These are phyloP conservation scores for Sinelater perroti DNA, from an alignment of 2,888 invertebrate genomes.

Conservation along the genomic window DNA sequence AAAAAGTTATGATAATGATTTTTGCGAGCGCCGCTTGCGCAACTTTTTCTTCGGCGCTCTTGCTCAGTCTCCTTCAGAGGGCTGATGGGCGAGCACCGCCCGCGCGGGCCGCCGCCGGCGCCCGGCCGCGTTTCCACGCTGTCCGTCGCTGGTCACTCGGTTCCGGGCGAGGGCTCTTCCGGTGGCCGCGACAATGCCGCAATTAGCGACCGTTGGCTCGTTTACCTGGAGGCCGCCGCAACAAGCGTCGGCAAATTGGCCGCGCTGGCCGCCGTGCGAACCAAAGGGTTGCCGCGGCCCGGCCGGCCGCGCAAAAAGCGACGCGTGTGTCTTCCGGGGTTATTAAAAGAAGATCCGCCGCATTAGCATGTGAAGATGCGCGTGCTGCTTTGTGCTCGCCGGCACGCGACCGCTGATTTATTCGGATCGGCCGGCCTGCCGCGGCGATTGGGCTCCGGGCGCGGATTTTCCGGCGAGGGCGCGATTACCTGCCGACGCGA, in stretches of 20 bases:
- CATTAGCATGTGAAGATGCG: conserved; percentile 42
- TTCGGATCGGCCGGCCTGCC: conserved; percentile 13
- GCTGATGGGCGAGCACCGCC: conserved; percentile 43
- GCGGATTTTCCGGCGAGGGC: too few relatives aligned
- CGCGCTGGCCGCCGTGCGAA: conserved; percentile 49
- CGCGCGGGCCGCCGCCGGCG: conserved; percentile 41
- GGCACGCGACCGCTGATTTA: conserved; percentile 41
- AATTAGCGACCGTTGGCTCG: conserved; percentile 44
- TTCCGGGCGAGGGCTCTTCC: conserved; percentile 7
- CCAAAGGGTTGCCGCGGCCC: conserved; percentile 44
- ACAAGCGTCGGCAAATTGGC: conserved; percentile 36
- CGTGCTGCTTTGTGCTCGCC: conserved; percentile 42
- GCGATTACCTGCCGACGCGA: too few relatives aligned
- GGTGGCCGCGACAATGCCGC: conserved; percentile 30
- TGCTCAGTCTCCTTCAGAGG: conserved; percentile 47
- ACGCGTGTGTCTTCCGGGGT: conserved; percentile 46
- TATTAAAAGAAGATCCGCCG: conserved; percentile 53
- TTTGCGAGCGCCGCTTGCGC: conserved; percentile 59
- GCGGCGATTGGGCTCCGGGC: too few relatives aligned
- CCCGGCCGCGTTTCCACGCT: conserved; percentile 30
- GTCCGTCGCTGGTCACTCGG: conserved; percentile 35
- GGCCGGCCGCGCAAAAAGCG: conserved; percentile 39
- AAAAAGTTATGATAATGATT: conserved; percentile 62
- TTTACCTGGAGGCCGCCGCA: conserved; percentile 36
- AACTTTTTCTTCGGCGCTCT: conserved; percentile 53